These are phyloP conservation scores for Drosophila pseudotakahashii DNA, from an alignment of 2,888 invertebrate genomes.

Conservation along the genomic window DNA sequence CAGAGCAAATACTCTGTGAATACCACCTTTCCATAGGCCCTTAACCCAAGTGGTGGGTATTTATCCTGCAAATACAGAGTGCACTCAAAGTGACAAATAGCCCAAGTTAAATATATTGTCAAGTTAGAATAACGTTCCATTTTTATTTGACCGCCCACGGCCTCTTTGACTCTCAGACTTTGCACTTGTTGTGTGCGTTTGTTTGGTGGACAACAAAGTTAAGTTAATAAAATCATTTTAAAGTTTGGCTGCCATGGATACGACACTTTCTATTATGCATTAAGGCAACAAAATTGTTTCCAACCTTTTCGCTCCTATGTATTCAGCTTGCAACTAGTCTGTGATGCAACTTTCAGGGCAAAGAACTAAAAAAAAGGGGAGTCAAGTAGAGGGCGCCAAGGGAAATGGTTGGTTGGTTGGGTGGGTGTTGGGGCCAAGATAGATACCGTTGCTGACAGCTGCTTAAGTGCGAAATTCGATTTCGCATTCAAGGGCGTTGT, in stretches of 20 bases:
- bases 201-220: slow-evolving; percentile 32
- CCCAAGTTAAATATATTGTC: background rate
- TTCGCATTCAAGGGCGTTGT: slow-evolving; percentile 44
- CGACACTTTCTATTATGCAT: slow-evolving; percentile 49
- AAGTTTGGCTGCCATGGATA: slow-evolving; percentile 42
- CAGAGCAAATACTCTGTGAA: too few relatives aligned
- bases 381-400: background rate
- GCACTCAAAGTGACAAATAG: background rate
- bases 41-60: too few relatives aligned
- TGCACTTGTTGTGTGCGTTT: slow-evolving; percentile 1
- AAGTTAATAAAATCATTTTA: slow-evolving; percentile 52
- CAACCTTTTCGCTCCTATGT: slow-evolving; percentile 27
- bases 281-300: slow-evolving; percentile 43
- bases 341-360: slow-evolving; percentile 22
- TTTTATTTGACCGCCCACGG: slow-evolving; percentile 1
- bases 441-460: slow-evolving; percentile 35
- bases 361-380: slow-evolving; percentile 20
- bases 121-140: background rate
- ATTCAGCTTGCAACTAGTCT: slow-evolving; percentile 24
- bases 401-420: background rate
- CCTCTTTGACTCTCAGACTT: background rate
- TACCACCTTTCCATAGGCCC: too few relatives aligned
- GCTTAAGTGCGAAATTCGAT: slow-evolving; percentile 44
- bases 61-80: too few relatives aligned
- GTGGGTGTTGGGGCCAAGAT: slow-evolving; percentile 9